These are phyloP conservation scores for Agrilus cyanescens DNA, from an alignment of 2,888 invertebrate species.

Conservation along the genomic window DNA sequence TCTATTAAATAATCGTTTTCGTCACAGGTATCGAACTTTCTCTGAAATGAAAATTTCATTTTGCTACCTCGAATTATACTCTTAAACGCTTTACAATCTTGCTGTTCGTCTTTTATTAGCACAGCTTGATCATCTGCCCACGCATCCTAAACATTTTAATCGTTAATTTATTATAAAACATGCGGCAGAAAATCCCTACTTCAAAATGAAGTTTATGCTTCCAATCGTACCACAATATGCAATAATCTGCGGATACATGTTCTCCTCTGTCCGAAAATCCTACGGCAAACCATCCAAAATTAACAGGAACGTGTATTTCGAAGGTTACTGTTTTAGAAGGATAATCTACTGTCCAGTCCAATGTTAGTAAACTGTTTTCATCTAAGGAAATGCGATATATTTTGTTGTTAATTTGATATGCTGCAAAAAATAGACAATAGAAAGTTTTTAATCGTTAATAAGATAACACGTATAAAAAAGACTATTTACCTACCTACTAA, in stretches of 20 bases:
- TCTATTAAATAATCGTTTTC: conserved; percentile 61
- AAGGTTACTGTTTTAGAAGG: conserved; percentile 33
- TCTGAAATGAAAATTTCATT: conserved; percentile 58
- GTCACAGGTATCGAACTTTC: conserved; percentile 81
- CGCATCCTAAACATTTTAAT: conserved; percentile 48
- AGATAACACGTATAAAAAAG: no score
- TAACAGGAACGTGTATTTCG: conserved; percentile 40
- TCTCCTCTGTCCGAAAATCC: conserved; percentile 80
- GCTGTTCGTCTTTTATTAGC: conserved; percentile 53
- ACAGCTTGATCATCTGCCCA: conserved; percentile 56
- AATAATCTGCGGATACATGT: conserved; percentile 63
- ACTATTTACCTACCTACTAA: no score
- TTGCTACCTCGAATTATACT: conserved; percentile 39
- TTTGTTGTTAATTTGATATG: conserved; percentile 3
- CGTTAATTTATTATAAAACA: not conserved
- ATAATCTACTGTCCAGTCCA: conserved; percentile 41
- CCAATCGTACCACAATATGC: conserved; percentile 67
- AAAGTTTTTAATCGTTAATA: no score
- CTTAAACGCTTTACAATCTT: conserved; percentile 59
- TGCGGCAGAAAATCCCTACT: conserved; percentile 30
- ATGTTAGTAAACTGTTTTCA: conserved; percentile 28
- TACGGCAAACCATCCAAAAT: conserved; percentile 63
- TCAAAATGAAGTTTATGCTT: conserved; percentile 44
- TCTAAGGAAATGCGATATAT: conserved; percentile 34
- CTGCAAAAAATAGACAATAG: no score